Base-by-base conservation (phyloP, 2,888 invertebrate genomes). In the Phengaris alcon region DNA sequence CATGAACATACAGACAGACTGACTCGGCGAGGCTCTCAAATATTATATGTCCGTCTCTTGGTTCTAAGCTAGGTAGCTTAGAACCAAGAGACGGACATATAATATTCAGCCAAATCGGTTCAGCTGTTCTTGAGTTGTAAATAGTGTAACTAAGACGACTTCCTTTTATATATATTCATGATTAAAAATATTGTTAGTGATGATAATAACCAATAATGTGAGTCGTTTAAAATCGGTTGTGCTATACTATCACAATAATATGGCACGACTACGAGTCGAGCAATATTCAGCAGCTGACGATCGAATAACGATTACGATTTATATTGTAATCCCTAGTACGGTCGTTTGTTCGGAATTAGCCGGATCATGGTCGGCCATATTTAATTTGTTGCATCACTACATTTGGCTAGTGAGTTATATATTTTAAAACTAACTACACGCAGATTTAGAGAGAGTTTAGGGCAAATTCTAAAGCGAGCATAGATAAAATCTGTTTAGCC, bases 241-340 rank as follows among this genome's bases (percentile, higher is more conserved):
- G 68, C 74, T 68, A 75, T 75, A 75, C 73, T 69, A 46, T 73
- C 78, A 78, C 76, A 68, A 77, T 76, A 77, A 78, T 78, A 79
- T 77, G 74, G 77, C 77, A 78, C 78, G 79, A 79, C 75, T 80
- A 68, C 78, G 80, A 79, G 77, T 77, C 76, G 76, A 70, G 79
- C 79, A 79, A 82, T 82, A 79, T 78, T 77, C 77, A 79, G 77
- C 82, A 82, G 81, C 81, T 82, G 82, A 77, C 80, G 80, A 80
- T 78, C 79, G 78, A 74, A 78, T 79, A 81, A 80, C 82, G 80
- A 78, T 80, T 77, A 80, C 78, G 79, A 79, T 81, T 81, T 81
- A 82, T 79, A 79, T 79, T 76, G 76, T 78, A 78, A 81, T 80
- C 80, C 79, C 22, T 72, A 35, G 77, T 79, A 77, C 75, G 70